Percentiles rank a stretch among this genome's conserved stretches.
These are phyloP conservation scores for Cheumatopsyche charites DNA, from an alignment of 1,140 invertebrate genomes.

Conservation along the genomic window DNA sequence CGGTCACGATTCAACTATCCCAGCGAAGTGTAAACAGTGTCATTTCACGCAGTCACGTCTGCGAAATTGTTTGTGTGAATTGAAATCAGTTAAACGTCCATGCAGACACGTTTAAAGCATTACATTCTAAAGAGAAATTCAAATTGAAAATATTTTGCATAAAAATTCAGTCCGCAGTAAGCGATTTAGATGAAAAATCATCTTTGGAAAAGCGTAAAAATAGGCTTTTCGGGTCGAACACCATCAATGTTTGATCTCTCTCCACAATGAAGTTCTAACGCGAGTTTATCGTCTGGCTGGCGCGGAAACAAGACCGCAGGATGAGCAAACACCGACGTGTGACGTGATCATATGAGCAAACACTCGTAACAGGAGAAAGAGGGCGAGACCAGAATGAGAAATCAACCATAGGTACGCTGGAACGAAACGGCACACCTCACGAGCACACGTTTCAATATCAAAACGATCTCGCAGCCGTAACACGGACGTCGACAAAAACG, in stretches of 20 bases:
- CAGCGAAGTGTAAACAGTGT: too few relatives aligned
- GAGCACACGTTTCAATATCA: not conserved
- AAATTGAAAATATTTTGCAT: too few relatives aligned
- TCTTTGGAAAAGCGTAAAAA: too few relatives aligned
- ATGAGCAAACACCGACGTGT: constrained; percentile 22
- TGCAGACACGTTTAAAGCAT: too few relatives aligned
- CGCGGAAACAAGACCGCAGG: constrained; percentile 15
- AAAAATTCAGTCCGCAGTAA: too few relatives aligned
- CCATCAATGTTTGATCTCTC: not conserved
- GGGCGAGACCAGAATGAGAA: constrained; percentile 24
- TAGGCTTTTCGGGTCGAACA: too few relatives aligned
- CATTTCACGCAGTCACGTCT: too few relatives aligned
- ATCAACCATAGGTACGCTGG: not conserved
- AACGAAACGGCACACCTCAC: not conserved
- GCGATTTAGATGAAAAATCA: too few relatives aligned
- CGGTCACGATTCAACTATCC: too few relatives aligned
- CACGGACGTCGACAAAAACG: not conserved
- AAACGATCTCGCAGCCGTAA: not conserved
- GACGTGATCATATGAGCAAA: constrained; percentile 26
- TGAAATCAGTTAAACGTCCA: too few relatives aligned
- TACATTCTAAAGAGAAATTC: too few relatives aligned
- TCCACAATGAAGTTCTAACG: constrained; percentile 3
- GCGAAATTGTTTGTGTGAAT: too few relatives aligned
- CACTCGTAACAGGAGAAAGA: constrained; percentile 14
- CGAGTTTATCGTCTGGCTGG: not conserved